Conservation (phyloP, 2,797 vertebrate genomes). For the Tokudaia tokunoshimensis region DNA sequence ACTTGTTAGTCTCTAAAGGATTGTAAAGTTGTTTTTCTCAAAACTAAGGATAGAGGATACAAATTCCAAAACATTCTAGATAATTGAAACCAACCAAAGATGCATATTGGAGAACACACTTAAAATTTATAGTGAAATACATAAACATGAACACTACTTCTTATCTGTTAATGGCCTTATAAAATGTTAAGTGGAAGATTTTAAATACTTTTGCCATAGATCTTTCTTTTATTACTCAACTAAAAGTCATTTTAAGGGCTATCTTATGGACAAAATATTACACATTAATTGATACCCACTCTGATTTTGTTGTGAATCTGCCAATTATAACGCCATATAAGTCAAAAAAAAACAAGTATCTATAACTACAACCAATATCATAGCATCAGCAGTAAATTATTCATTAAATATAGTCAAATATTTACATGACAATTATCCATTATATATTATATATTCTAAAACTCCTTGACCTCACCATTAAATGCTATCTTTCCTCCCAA, state of each 20-base stretch:
- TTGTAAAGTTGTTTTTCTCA: slow-evolving; percentile 41
- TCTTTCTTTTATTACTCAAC: slow-evolving; percentile 48
- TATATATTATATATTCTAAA: neutral
- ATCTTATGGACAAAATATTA: neutral
- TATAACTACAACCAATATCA: neutral
- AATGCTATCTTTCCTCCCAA: no score
- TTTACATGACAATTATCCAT: neutral
- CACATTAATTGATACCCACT: neutral
- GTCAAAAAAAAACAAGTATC: neutral
- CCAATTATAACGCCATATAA: neutral
- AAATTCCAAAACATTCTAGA: neutral
- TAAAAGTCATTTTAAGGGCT: neutral
- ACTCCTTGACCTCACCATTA: no score
- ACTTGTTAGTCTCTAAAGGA: slow-evolving; percentile 42
- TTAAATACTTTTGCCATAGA: neutral
- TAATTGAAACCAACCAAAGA: slow-evolving; percentile 13
- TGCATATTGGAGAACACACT: neutral
- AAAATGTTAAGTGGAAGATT: slow-evolving; percentile 40
- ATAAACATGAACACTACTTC: neutral
- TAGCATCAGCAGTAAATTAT: neutral
- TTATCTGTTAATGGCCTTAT: neutral
- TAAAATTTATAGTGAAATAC: slow-evolving; percentile 14
- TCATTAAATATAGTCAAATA: neutral
- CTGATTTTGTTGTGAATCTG: slow-evolving; percentile 23
- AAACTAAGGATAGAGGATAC: slow-evolving; percentile 50